Evolutionary conservation across 2,113 vertebrate species (phyloP).

Genomic region (Pelecanoides urinatrix): DNA sequence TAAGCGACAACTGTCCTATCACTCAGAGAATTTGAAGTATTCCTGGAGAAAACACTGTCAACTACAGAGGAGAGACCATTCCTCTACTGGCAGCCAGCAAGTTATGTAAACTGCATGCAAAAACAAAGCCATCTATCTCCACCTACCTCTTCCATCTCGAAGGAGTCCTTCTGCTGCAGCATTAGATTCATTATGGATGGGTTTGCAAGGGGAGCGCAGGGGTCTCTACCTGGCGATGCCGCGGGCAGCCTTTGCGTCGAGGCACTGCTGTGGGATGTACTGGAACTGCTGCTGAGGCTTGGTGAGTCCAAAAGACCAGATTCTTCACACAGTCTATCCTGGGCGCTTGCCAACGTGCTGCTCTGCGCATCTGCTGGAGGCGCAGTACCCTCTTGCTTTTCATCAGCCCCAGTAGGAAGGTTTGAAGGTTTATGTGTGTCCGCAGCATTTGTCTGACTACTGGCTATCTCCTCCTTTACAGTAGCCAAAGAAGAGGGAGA

Average conservation of each 20-base stretch:
- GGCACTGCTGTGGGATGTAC: not conserved
- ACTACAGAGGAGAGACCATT: slow-evolving; percentile 4
- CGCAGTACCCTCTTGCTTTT: not conserved
- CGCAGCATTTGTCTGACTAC: not conserved
- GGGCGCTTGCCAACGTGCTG: not conserved
- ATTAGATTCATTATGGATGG: slow-evolving; percentile 77
- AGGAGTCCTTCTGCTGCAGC: slow-evolving; percentile 86
- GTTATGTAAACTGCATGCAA: slow-evolving; percentile 18
- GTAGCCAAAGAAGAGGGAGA: slow-evolving; percentile 77
- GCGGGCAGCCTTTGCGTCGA: slow-evolving; percentile 10
- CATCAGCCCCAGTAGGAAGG: slow-evolving; percentile 2
- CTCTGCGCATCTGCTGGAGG: not conserved
- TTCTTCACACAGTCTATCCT: slow-evolving; percentile 31
- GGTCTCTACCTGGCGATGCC: slow-evolving; percentile 68
- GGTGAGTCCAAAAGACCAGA: not conserved
- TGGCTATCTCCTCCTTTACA: slow-evolving; percentile 83
- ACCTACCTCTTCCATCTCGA: slow-evolving; percentile 97
- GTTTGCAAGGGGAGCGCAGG: slow-evolving; percentile 48
- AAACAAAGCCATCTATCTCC: not conserved
- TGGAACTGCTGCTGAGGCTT: slow-evolving; percentile 26
- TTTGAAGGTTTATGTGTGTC: not conserved
- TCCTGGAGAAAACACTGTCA: slow-evolving; percentile 17
- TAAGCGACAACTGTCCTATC: not conserved
- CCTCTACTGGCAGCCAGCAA: not conserved
- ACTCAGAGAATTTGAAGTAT: not conserved